Evolutionary conservation across 1,140 invertebrate species (phyloP).

Genomic region (Aradophagus sp.): DNA sequence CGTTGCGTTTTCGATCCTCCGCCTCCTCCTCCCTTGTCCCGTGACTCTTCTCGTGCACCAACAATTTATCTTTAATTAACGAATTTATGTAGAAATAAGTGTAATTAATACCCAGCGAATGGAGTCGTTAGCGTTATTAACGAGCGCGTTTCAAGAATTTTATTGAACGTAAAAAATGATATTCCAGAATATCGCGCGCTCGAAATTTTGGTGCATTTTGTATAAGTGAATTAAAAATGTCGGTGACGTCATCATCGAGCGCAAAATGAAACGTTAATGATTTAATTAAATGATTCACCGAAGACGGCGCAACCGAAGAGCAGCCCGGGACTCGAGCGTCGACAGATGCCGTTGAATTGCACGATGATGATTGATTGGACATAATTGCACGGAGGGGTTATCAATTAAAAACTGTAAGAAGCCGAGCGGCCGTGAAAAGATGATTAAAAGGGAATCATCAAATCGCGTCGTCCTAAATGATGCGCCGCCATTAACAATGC

Average conservation of each 20-base stretch:
- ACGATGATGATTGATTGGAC: too few relatives aligned
- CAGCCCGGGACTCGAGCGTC: too few relatives aligned
- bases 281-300: too few relatives aligned
- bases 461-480: too few relatives aligned
- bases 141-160: too few relatives aligned
- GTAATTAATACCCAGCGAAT: conserved; percentile 15
- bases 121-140: conserved; percentile 8
- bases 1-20: conserved; percentile 7
- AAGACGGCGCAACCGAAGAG: too few relatives aligned
- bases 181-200: neutral
- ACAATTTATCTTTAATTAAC: conserved; percentile 33
- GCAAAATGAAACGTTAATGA: too few relatives aligned
- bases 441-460: neutral
- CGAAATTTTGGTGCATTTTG: conserved; percentile 3
- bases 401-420: neutral
- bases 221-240: too few relatives aligned
- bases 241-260: too few relatives aligned
- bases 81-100: conserved; percentile 21
- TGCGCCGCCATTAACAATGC: too few relatives aligned
- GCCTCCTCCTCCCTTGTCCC: neutral
- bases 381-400: too few relatives aligned
- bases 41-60: neutral
- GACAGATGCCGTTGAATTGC: too few relatives aligned
- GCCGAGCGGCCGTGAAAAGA: neutral
- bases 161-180: conserved; percentile 19